Percentiles rank a stretch among this genome's conserved stretches.
phyloP scores from a whole-genome alignment of 2,888 invertebrate genomes.

The Leucophenga montana region DNA sequence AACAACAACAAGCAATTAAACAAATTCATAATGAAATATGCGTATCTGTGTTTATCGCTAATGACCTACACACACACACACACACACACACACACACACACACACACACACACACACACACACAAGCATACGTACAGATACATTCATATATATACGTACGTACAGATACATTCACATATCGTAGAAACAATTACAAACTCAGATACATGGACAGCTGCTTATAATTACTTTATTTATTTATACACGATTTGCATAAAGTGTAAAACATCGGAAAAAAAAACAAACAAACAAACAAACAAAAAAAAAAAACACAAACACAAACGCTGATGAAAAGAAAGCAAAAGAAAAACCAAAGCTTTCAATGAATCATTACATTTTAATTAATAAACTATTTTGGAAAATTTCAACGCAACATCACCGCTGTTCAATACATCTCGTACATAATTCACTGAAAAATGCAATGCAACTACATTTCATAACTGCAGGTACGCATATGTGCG shows the following conservation, averaged over 20 bases:
- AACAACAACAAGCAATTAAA: conserved; percentile 10
- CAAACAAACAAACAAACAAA: conserved; percentile 35
- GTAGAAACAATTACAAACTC: too few species aligned
- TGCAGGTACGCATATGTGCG: too few species aligned
- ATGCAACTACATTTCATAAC: background rate
- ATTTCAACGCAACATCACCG: too few species aligned
- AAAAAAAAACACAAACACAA: conserved; percentile 25
- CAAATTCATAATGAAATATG: conserved; percentile 15
- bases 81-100: conserved; percentile 19
- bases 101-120: too few species aligned
- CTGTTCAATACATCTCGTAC: too few species aligned
- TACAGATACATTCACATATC: conserved; percentile 55
- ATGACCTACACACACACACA: background rate
- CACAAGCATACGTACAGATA: too few species aligned
- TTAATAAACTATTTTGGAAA: too few species aligned
- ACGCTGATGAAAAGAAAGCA: background rate
- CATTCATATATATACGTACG: too few species aligned
- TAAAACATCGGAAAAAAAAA: background rate
- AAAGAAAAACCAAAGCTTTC: too few species aligned
- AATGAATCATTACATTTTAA: too few species aligned
- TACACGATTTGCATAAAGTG: background rate
- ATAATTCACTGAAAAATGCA: too few species aligned
- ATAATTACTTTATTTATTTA: too few species aligned
- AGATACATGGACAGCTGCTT: conserved; percentile 54
- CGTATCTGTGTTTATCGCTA: conserved; percentile 5